Base-by-base conservation (phyloP, 2,888 invertebrate genomes). In the Eilema griseolum region DNA sequence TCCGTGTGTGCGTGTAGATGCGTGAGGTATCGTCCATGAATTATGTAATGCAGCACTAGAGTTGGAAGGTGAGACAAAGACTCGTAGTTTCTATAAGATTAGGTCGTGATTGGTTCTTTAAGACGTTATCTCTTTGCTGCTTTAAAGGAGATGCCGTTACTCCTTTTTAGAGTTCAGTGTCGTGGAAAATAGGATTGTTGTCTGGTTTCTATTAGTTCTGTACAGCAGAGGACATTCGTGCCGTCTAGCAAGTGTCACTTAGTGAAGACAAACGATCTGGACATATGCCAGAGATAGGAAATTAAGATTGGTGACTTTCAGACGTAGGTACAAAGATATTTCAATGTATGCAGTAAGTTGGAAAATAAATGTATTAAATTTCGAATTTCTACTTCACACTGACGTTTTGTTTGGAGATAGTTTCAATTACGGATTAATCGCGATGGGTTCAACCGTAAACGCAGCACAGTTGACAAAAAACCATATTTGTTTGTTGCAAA, bases 1-100 rank as follows among this genome's bases (percentile, higher is more conserved):
- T 80, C 84, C 75, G 76, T 83, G 86, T 83, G 86, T 84, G 87
- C 74, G 83, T 81, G 79, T 80, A 78, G 85, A 80, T 81, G 83
- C 80, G 86, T 77, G 81, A 79, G 75, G 75, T 74, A 77, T 73
- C 77, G 62, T 71, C 79, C 81, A 84, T 78, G 74, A 78, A 77
- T 77, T 75, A 78, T 79, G 79, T 78, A 77, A 82, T 80, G 74
- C 69, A 78, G 66, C 59, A 69, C 69, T 75, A 73, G 73, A 78
- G 71, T 69, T 79, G 57, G 69, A 66, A 76, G 70, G 72, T 73
- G 76, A 72, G 70, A 71, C 73, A 61, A 73, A 52, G 41, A 63
- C 56, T 61, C 67, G 52, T 63, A 73, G 73, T 70, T 74, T 69
- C 61, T 74, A 56, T 71, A 66, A 62, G 64, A 71, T 76, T 64